A percentile compares a stretch with the other conserved stretches of the same genome.
phyloP scores from a whole-genome alignment of 1,140 invertebrate genomes.

The Drosophila watanabei region DNA sequence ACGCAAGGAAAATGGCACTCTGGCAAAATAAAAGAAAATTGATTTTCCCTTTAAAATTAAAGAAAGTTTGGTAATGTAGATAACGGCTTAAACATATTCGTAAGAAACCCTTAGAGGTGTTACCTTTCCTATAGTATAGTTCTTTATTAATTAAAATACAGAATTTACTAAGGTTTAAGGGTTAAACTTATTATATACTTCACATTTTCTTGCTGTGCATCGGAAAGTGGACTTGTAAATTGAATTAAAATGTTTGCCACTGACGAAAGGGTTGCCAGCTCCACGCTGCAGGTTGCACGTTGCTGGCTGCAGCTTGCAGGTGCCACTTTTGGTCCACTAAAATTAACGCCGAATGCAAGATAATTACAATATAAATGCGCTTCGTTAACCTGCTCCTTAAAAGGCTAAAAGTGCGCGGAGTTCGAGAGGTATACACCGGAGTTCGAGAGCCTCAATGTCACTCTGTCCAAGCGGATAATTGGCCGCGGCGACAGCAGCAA shows the following conservation, averaged over 20 bases:
- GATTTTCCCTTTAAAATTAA: not conserved
- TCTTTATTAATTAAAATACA: not conserved
- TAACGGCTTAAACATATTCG: not conserved
- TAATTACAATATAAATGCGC: conserved; percentile 82
- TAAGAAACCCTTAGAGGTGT: not conserved
- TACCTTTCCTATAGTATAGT: not conserved
- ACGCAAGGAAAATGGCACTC: conserved; percentile 34
- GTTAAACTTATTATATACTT: too few relatives aligned
- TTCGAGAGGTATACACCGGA: not conserved
- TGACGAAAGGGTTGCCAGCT: conserved; percentile 50
- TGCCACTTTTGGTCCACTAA: conserved; percentile 63
- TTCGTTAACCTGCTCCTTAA: conserved; percentile 69
- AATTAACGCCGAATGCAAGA: conserved; percentile 78
- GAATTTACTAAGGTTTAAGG: too few relatives aligned
- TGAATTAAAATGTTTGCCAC: conserved; percentile 81
- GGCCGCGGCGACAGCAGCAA: conserved; percentile 32
- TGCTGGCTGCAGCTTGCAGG: conserved; percentile 69
- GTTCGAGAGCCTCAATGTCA: conserved; percentile 63
- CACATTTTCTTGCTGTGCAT: not conserved
- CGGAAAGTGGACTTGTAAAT: conserved; percentile 72
- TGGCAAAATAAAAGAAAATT: conserved; percentile 5
- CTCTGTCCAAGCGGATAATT: conserved; percentile 63
- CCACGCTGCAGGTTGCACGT: conserved; percentile 50
- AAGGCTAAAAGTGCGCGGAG: conserved; percentile 44
- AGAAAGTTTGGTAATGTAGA: conserved; percentile 17